Base-by-base conservation (phyloP, 1,140 invertebrate species). In the Aleiodes sp. region DNA sequence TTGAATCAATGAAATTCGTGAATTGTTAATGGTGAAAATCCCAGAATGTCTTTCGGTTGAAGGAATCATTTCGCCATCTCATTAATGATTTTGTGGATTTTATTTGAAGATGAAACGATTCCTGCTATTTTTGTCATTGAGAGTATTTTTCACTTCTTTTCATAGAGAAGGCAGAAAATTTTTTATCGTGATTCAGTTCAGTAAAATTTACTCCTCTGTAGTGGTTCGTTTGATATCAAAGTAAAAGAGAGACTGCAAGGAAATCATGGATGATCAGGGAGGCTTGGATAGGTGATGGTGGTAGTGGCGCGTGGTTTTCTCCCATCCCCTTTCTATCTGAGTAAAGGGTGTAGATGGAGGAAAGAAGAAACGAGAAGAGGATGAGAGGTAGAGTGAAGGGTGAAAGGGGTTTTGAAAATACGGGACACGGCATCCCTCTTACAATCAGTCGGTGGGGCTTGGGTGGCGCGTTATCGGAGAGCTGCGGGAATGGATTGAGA, bases 101-200 rank as follows among this genome's bases (percentile, higher is more conserved):
- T n/a, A n/a, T n/a, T n/a, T n/a, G n/a, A n/a, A n/a, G n/a, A n/a
- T n/a, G n/a, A n/a, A n/a, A n/a, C n/a, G n/a, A n/a, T n/a, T n/a
- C n/a, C n/a, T n/a, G n/a, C n/a, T n/a, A n/a, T n/a, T n/a, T n/a
- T n/a, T n/a, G n/a, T n/a, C n/a, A n/a, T n/a, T n/a, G n/a, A n/a
- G n/a, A n/a, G n/a, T n/a, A n/a, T n/a, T n/a, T 77, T 78, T 57
- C 21, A 28, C 76, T 6, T 6, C 4, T 35, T 35, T 35, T 10
- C 4, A 35, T 6, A 35, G 10, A n/a, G 76, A 78, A 74, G 73
- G 75, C 76, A 78, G 76, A 78, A 82, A 16, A n/a, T n/a, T n/a
- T 46, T 14, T 35, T 31, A 26, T 46, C 8, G 7, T 2, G 14
- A 14, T 14, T 46, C 41, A 46, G 19, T 46, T 46, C 41, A 8